These are phyloP conservation scores for Chrysolina americana DNA, from an alignment of 2,888 invertebrate genomes.

Conservation along the genomic window DNA sequence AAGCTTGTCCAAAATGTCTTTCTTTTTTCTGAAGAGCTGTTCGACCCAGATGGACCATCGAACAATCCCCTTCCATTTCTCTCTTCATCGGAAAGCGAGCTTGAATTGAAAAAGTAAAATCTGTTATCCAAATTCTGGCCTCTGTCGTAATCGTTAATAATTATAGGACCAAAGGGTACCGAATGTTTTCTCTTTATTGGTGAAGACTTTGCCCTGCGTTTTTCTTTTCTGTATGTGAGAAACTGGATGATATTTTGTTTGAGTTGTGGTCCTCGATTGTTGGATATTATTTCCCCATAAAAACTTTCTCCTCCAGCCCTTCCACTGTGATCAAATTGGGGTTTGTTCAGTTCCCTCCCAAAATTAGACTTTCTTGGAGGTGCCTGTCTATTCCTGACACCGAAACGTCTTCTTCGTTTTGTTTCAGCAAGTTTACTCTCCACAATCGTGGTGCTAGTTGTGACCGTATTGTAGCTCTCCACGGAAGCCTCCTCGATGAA, in stretches of 20 bases:
- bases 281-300: background rate
- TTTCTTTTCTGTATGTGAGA: constrained; percentile 34
- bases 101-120: constrained; percentile 38
- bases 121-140: constrained; percentile 30
- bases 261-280: background rate
- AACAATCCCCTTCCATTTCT: constrained; percentile 8
- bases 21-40: background rate
- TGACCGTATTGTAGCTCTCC: constrained; percentile 28
- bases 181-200: constrained; percentile 32
- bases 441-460: constrained; percentile 35
- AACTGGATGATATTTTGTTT: constrained; percentile 32
- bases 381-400: background rate
- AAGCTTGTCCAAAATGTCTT: constrained; percentile 29
- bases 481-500: constrained; percentile 29
- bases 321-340: background rate
- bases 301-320: constrained; percentile 6
- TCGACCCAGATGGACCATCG: constrained; percentile 11
- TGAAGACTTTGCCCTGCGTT: constrained; percentile 34
- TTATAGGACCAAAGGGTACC: constrained; percentile 38
- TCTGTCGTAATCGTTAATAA: constrained; percentile 33
- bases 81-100: constrained; percentile 31
- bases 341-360: background rate
- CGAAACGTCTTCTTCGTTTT: background rate
- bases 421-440: constrained; percentile 1
- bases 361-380: background rate